These are phyloP conservation scores for Hemichromis elongatus DNA, from an alignment of 2,113 vertebrate genomes.

Conservation along the genomic window DNA sequence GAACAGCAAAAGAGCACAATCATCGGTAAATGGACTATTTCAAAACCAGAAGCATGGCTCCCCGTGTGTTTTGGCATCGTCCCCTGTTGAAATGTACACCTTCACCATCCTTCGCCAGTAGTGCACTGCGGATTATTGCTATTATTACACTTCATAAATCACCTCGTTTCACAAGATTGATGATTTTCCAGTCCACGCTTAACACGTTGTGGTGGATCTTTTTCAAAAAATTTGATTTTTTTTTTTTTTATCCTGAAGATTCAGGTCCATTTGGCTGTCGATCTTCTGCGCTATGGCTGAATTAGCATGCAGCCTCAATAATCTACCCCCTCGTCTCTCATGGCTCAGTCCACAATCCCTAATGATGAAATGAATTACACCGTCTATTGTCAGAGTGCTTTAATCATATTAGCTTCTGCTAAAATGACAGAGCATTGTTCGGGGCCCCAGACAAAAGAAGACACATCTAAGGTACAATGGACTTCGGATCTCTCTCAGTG, in stretches of 20 bases:
- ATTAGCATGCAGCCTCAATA: slow-evolving; percentile 60
- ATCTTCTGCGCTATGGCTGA: slow-evolving; percentile 15
- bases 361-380: slow-evolving; percentile 75
- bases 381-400: slow-evolving; percentile 73
- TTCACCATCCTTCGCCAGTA: slow-evolving; percentile 26
- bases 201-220: not conserved
- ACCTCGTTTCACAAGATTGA: slow-evolving; percentile 37
- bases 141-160: slow-evolving; percentile 63
- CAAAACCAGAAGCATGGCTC: slow-evolving; percentile 21
- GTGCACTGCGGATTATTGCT: slow-evolving; percentile 32
- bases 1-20: slow-evolving; percentile 59
- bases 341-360: slow-evolving; percentile 50
- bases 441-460: slow-evolving; percentile 70
- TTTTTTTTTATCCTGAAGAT: slow-evolving; percentile 16
- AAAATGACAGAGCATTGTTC: slow-evolving; percentile 74
- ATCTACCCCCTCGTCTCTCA: slow-evolving; percentile 43
- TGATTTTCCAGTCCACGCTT: slow-evolving; percentile 29
- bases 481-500: slow-evolving; percentile 65
- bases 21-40: slow-evolving; percentile 50
- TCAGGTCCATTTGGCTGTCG: slow-evolving; percentile 29
- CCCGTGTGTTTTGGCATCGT: slow-evolving; percentile 16
- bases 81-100: slow-evolving; percentile 31
- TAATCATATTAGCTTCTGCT: slow-evolving; percentile 74
- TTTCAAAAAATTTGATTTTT: not conserved
- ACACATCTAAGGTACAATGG: slow-evolving; percentile 77